Evolutionary conservation across 2,113 vertebrate species (phyloP).

Genomic region (Erinaceus europaeus): DNA sequence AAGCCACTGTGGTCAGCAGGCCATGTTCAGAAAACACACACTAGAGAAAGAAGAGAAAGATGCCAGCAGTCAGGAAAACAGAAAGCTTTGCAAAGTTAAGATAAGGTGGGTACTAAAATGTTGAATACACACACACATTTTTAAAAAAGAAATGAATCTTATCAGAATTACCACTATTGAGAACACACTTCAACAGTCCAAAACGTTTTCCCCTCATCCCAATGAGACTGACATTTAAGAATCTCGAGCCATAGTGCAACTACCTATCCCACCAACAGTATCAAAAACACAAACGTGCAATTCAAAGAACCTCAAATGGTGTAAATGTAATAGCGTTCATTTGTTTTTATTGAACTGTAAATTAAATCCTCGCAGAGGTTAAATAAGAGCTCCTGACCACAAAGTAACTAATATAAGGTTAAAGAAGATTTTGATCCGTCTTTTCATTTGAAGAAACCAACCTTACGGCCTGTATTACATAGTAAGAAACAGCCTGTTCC

Average conservation of each 20-base stretch:
- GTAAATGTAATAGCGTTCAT: conserved; percentile 9
- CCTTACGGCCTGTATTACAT: conserved; percentile 93
- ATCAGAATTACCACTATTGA: conserved; percentile 26
- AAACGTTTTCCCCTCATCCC: not conserved
- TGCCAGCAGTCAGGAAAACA: not conserved
- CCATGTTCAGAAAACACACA: conserved; percentile 94
- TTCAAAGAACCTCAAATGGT: conserved; percentile 24
- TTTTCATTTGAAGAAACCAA: conserved; percentile 73
- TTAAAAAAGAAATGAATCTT: not conserved
- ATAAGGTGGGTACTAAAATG: not conserved
- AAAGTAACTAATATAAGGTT: conserved; percentile 28
- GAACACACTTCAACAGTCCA: not conserved
- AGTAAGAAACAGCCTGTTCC: conserved; percentile 98
- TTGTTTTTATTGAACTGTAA: conserved; percentile 24
- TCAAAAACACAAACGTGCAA: conserved; percentile 9
- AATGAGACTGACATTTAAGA: conserved; percentile 40
- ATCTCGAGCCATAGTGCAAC: not conserved
- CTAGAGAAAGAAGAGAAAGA: conserved; percentile 76
- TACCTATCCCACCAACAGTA: not conserved
- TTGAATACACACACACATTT: not conserved
- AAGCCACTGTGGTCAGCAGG: conserved; percentile 96
- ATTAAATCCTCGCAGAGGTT: conserved; percentile 3
- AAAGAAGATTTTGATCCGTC: not conserved
- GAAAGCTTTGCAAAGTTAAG: not conserved
- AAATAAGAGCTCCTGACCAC: conserved; percentile 24